Evolutionary conservation across 2,888 invertebrate genomes (phyloP).

Genomic region (Diplolepis rosae): DNA sequence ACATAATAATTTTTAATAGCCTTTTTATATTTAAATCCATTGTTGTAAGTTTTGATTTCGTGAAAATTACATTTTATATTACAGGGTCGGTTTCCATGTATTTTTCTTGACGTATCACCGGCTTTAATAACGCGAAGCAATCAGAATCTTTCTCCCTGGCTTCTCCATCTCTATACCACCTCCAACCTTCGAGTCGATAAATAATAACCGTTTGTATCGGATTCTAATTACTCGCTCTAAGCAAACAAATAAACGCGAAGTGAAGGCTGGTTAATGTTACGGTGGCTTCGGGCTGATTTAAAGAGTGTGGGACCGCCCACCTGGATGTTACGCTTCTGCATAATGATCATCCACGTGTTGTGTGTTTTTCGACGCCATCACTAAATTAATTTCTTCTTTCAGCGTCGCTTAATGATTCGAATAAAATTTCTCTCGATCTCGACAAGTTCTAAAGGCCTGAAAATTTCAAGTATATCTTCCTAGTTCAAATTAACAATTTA

Average conservation of each 20-base stretch:
- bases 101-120: slow-evolving; percentile 59
- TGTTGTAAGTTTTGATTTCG: slow-evolving; percentile 22
- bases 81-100: slow-evolving; percentile 41
- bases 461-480: too few relatives aligned
- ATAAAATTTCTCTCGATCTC: too few relatives aligned
- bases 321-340: slow-evolving; percentile 63
- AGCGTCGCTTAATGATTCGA: slow-evolving; percentile 1
- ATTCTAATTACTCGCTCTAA: slow-evolving; percentile 73
- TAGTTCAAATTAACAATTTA: too few relatives aligned
- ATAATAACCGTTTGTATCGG: slow-evolving; percentile 72
- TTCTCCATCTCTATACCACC: slow-evolving; percentile 13
- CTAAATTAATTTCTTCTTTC: neutral
- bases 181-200: slow-evolving; percentile 54
- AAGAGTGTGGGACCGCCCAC: slow-evolving; percentile 73
- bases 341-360: slow-evolving; percentile 61
- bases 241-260: slow-evolving; percentile 69
- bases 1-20: too few relatives aligned
- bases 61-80: slow-evolving; percentile 13
- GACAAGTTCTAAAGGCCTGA: too few relatives aligned
- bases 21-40: too few relatives aligned
- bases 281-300: slow-evolving; percentile 71
- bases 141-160: slow-evolving; percentile 48
- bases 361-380: slow-evolving; percentile 63
- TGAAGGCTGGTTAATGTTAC: slow-evolving; percentile 62
- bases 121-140: slow-evolving; percentile 69